Evolutionary conservation across 1,140 invertebrate genomes (phyloP).

Genomic region (Schlechtendalia chinensis): DNA sequence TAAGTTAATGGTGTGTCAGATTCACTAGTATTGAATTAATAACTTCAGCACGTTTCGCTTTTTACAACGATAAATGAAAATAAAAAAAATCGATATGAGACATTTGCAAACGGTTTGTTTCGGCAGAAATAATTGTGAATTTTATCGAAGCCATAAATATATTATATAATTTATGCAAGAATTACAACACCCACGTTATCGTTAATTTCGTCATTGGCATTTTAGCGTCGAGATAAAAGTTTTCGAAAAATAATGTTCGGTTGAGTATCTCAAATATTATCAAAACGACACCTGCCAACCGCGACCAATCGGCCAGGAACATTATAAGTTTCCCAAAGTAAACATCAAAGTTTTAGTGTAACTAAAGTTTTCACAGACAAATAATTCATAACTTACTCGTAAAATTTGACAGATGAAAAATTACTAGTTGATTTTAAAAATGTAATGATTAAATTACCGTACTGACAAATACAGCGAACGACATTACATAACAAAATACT

Average conservation of each 20-base stretch:
- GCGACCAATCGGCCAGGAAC: background rate
- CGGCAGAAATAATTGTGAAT: background rate
- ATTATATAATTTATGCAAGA: too few species aligned
- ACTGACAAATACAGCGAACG: background rate
- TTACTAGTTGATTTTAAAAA: background rate
- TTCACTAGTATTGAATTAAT: too few species aligned
- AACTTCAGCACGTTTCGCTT: too few species aligned
- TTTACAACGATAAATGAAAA: too few species aligned
- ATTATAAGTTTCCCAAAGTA: slow-evolving; percentile 9
- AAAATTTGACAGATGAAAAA: background rate
- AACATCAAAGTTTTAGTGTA: background rate
- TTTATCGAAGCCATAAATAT: background rate
- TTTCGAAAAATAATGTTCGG: background rate
- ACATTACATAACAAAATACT: background rate
- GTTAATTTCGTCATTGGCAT: background rate
- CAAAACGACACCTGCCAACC: background rate
- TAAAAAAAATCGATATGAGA: too few species aligned
- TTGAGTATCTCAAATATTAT: background rate
- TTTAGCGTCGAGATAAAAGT: slow-evolving; percentile 2
- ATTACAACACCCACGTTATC: background rate
- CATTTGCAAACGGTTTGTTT: too few species aligned
- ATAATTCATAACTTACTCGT: background rate
- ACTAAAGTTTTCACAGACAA: background rate
- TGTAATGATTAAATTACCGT: too few species aligned
- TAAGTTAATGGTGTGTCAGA: too few species aligned